Evolutionary conservation across 2,797 vertebrate species (phyloP).

Genomic region (Emydoidea blandingii): DNA sequence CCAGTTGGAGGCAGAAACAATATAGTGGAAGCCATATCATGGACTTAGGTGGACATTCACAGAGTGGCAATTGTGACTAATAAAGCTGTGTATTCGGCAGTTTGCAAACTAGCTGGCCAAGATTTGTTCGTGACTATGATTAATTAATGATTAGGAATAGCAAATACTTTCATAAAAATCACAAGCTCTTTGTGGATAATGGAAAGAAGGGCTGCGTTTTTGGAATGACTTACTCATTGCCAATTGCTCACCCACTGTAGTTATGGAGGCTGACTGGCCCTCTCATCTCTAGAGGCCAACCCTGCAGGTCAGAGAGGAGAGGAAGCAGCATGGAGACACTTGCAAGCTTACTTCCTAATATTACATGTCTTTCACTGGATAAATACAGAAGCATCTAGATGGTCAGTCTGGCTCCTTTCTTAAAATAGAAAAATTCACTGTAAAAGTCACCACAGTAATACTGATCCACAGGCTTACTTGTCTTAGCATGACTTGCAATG

Average conservation of each 20-base stretch:
- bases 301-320: background rate
- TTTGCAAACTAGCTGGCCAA: background rate
- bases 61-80: background rate
- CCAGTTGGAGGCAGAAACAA: background rate
- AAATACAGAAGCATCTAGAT: background rate
- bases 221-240: background rate
- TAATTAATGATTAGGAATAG: background rate
- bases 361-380: background rate
- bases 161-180: background rate
- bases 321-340: background rate
- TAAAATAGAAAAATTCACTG: background rate
- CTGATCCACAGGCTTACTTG: background rate
- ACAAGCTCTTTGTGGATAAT: background rate
- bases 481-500: background rate
- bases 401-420: background rate
- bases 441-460: background rate
- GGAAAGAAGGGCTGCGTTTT: background rate
- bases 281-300: background rate
- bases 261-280: background rate
- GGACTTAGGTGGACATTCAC: background rate
- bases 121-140: background rate
- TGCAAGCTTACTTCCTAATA: background rate
- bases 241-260: background rate
- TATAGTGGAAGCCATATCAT: background rate
- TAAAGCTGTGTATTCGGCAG: background rate